Base-by-base conservation (phyloP, 2,888 invertebrate genomes). In the Drosophila setosimentum region DNA sequence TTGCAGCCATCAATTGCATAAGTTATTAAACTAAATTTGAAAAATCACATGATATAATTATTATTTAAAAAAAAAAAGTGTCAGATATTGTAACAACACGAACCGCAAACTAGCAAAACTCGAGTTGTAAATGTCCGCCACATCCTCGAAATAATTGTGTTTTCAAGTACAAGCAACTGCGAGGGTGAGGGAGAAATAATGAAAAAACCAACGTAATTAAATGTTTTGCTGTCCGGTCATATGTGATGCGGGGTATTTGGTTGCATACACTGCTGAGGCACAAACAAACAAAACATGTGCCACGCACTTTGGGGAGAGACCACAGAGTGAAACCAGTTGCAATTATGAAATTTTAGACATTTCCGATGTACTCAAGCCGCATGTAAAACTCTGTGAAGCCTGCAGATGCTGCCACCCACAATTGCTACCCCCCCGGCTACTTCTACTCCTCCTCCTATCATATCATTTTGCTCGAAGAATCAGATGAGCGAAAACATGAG, bases 331-430 rank as follows among this genome's bases (percentile, higher is more conserved):
- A 77, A 81, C 69, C 72, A 74, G 80, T 77, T 89, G 84, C 87
- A 90, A 90, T 87, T 87, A 90, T 87, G 90, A 87, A 90, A 87
- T 89, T 89, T 87, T 79, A 87, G 89, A 87, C 77, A 78, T 90
- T 87, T 80, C 76, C 78, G 69, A 89, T 84, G 76, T 84, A 87
- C 79, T 80, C 74, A 64, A 81, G 65, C 63, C 60, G 60, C 76
- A 79, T 73, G 73, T 69, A 69, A 65, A 76, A 69, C 49, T 64
- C 68, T 67, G 82, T 63, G 73, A 77, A 70, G 66, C 66, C 69
- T 30, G 67, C 80, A 82, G 68, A 65, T 74, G 78, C 55, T 55
- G 8, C 63, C 32, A 18, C 48, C 53, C 63, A 48, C 42, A 57
- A 35, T n/a, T 30, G 24, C 45, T 6, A 29, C 48, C 27, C 54